Base-by-base conservation (phyloP, 2,888 invertebrate species). In the Euspilapteryx auroguttella region DNA sequence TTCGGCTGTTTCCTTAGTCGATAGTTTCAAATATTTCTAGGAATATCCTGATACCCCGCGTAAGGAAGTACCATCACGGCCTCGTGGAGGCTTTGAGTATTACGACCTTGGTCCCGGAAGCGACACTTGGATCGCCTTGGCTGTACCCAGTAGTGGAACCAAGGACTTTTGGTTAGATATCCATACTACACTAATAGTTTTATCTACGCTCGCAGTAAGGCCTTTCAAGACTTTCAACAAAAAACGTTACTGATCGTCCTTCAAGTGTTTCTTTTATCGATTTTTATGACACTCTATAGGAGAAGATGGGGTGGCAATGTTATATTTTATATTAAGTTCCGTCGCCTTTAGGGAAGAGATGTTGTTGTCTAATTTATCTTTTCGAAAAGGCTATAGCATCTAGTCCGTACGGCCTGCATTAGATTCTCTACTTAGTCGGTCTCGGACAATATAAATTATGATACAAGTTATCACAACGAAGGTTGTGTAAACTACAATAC, bases 61-160 rank as follows among this genome's bases (percentile, higher is more conserved):
- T 1, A 20, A 15, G 12, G 27, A 30, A n/a, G 0, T 11, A 3
- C 1, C 2, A 0, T 56, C 62, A 0, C 38, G 32, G 6, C 48
- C 55, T 2, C 55, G 61, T 2, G 36, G 37, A 5, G 63, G 65
- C 1, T 61, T 53, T 26, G 65, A 65, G 34, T 41, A 35, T 2
- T 40, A 51, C 33, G 69, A 69, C 35, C 34, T 63, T 28, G 71
- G 65, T 0, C 36, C 42, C 1, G 41, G 43, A 17, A 51, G 47
- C 24, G 55, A 57, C 30, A 69, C 69, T 1, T 69, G 61, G 52
- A 51, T 68, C 12, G 68, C 65, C 1, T 34, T 61, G 1, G 65
- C 52, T 0, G 49, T 73, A 4, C 66, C 64, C 0, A 49, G 71
- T n/a, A 51, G 54, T 27, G 61, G 65, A 1, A 51, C 57, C 11